Conservation (phyloP, 37 sponge, comb jelly and placozoan genomes). For the Bolinopsis microptera region DNA sequence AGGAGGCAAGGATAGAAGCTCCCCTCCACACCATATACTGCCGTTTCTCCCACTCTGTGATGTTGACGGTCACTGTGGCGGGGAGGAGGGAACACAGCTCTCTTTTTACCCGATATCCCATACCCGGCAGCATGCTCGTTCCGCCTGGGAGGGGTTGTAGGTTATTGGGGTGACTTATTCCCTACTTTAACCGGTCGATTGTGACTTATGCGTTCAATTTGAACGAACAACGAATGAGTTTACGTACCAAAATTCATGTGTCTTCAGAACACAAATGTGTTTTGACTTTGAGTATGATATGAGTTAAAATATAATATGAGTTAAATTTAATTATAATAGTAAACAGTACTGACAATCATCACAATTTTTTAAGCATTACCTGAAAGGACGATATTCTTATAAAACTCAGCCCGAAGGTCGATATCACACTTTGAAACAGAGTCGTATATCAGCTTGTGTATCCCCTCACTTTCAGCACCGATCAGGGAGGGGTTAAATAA, state of each 20-base stretch:
- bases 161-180: too few species aligned
- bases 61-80: not conserved
- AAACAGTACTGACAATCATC: too few species aligned
- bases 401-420: not conserved
- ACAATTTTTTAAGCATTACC: too few species aligned
- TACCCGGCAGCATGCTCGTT: not conserved
- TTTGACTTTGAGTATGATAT: too few species aligned
- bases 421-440: constrained; percentile 15
- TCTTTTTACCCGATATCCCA: not conserved
- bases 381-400: constrained; percentile 25
- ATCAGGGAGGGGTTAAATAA: not conserved
- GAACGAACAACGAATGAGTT: too few species aligned
- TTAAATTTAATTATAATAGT: too few species aligned
- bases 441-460: not conserved
- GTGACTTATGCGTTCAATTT: too few species aligned
- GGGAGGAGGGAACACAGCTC: not conserved
- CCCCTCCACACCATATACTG: constrained; percentile 29
- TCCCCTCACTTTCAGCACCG: not conserved
- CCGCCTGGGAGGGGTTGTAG: too few species aligned
- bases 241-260: too few species aligned
- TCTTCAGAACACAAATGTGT: too few species aligned
- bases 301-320: too few species aligned
- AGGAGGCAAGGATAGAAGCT: not conserved
- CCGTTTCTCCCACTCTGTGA: constrained; percentile 6
- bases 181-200: too few species aligned